Base-by-base conservation (phyloP, 2,113 vertebrate species). In the Australoheros scitulus region DNA sequence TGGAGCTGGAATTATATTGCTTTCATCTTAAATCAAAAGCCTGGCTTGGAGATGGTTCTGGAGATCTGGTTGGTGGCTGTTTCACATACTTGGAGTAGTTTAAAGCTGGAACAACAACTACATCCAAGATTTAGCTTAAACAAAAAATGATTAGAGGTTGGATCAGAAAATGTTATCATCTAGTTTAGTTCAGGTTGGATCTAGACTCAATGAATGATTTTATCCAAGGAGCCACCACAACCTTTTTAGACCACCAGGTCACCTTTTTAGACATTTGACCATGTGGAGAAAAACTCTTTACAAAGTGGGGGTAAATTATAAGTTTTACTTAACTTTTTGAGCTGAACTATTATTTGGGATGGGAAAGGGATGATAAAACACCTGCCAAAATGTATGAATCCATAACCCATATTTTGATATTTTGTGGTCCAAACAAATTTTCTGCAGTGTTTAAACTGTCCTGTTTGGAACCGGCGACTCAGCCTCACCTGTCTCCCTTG, bases 401-500 rank as follows among this genome's bases (percentile, higher is more conserved):
- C 24, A 61, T 7, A 70, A 79, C 20, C 56, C 26, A 11, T 13
- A 38, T 20, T 5, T 41, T 26, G 15, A 32, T 13, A 14, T 43
- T 13, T 13, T 43, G 41, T 43, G 11, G 20, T 55, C 76, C 76
- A 76, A 65, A 52, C 9, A 50, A 70, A 50, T 50, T 50, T 50
- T 52, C 65, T 38, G 56, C 83, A 61, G 61, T 26, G 61, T 70
- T 76, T 36, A 24, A 36, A 41, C 38, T 68, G 26, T 85, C 26
- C 59, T 76, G 77, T 60, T 85, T 63, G 70, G 65, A 74, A 38
- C 47, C 55, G 76, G 70, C 2, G 58, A 75, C 68, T 85, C 75
- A 64, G 83, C 82, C 82, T 84, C n/a, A 57, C 65, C 57, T 57
- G 87, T 88, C 88, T 91, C 68, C 80, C 81, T 68, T 61, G 64